A percentile compares a stretch with the other conserved stretches of the same genome.
phyloP scores from a whole-genome alignment of 2,797 vertebrate genomes.

The Champsocephalus gunnari region DNA sequence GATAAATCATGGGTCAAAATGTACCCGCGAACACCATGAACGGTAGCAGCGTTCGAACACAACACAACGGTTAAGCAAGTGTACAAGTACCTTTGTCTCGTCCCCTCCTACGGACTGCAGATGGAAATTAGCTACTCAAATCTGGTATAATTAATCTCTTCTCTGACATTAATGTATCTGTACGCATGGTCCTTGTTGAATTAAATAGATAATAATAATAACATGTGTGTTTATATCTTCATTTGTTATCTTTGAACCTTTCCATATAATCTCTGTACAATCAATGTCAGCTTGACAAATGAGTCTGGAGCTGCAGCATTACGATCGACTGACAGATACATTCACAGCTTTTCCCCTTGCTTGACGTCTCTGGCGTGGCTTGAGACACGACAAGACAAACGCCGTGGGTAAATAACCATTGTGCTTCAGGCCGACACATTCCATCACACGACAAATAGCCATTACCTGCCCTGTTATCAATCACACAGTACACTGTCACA shows the following conservation, averaged over 20 bases:
- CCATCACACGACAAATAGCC: constrained; percentile 71
- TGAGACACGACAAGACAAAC: constrained; percentile 60
- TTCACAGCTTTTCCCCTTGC: constrained; percentile 20
- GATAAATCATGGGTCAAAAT: too few species aligned
- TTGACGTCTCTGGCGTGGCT: constrained; percentile 29
- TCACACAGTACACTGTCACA: constrained; percentile 71
- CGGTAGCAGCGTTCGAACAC: too few species aligned
- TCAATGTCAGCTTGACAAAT: constrained; percentile 57
- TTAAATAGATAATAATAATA: too few species aligned
- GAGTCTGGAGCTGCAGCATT: constrained; percentile 41
- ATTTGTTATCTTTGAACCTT: constrained; percentile 62
- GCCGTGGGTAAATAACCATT: constrained; percentile 51
- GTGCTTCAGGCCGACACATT: constrained; percentile 62
- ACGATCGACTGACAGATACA: constrained; percentile 9
- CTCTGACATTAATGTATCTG: too few species aligned
- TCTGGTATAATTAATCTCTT: too few species aligned
- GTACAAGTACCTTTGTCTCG: not conserved
- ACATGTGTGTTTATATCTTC: constrained; percentile 46
- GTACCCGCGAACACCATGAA: too few species aligned
- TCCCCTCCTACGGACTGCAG: too few species aligned
- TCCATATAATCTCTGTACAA: constrained; percentile 60
- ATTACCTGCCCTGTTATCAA: constrained; percentile 66
- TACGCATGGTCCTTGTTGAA: too few species aligned
- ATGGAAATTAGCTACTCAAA: too few species aligned
- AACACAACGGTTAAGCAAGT: not conserved